Evolutionary conservation across 2,888 invertebrate genomes (phyloP), one percentile per base, ranked within the genome.

Genomic region (Pomacea canaliculata): DNA sequence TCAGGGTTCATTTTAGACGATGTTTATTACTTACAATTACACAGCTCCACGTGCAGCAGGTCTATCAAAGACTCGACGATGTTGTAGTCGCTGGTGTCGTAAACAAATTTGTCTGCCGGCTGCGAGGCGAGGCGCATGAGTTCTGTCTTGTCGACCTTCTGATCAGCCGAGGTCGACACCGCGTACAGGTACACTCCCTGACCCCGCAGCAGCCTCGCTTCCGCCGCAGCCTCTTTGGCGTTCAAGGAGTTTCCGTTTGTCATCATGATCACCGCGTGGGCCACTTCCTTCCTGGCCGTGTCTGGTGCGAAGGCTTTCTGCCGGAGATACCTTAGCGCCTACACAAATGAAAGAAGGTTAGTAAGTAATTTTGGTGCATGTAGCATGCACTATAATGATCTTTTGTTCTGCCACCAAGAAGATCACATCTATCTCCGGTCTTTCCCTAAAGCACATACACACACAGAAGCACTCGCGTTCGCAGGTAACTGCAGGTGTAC

Each of bases 121-220:
- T 79, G 76, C 73, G 85, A 86, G 10, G 88, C 87, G 49, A 88
- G 85, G 49, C 81, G 83, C 49, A 76, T 71, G 18, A 88, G 81
- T 74, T 89, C 89, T 7, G 79, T 79, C 71, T 78, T 79, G 73
- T 87, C 86, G 13, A 84, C 83, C 46, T 48, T 37, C 9, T 23
- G 19, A 48, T n/a, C 48, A 7, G 68, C 9, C 2, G 68, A 19
- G 48, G 9, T 13, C 18, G 87, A 88, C 46, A 89, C 84, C 13
- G 86, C 84, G 76, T 88, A 89, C 70, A 89, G 49, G 71, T 86
- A 83, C n/a, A 88, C 85, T 18, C 86, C 87, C 13, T 81, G 82
- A n/a, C 83, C 68, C 59, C 75, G 74, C 56, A 79, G 68, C 49
- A 71, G 46, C 18, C 27, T 27, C 16, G 77, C 79, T 27, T 73